These are phyloP conservation scores for Oscheius sp. DNA, from an alignment of 1,140 invertebrate species.

Conservation along the genomic window DNA sequence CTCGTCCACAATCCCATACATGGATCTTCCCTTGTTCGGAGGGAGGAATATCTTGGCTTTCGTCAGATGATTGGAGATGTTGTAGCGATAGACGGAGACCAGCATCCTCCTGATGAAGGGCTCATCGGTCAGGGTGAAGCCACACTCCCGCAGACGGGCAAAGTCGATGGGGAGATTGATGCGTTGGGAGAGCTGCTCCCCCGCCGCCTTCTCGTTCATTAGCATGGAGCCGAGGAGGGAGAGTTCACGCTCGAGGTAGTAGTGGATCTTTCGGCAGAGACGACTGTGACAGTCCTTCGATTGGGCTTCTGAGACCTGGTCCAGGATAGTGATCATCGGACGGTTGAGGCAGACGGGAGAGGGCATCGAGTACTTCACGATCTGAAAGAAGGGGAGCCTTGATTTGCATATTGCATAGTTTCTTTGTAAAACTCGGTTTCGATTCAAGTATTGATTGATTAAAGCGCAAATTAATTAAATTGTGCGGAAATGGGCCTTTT, in stretches of 20 bases:
- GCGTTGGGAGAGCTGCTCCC: constrained; percentile 44
- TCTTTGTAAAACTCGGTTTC: too few species aligned
- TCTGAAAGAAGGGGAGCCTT: constrained; percentile 53
- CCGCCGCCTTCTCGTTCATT: constrained; percentile 48
- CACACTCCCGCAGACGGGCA: constrained; percentile 33
- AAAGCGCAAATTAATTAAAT: too few species aligned
- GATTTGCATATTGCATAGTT: too few species aligned
- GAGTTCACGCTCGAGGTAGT: constrained; percentile 54
- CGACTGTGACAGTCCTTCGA: background rate
- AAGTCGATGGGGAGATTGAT: constrained; percentile 55
- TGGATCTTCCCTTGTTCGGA: constrained; percentile 54
- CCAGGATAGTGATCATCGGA: constrained; percentile 62
- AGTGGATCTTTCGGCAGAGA: constrained; percentile 50
- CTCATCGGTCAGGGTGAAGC: constrained; percentile 54
- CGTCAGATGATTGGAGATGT: constrained; percentile 40
- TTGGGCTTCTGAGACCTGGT: constrained; percentile 37
- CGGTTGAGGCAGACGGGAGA: constrained; percentile 63
- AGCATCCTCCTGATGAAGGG: constrained; percentile 60
- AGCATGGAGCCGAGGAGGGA: constrained; percentile 45
- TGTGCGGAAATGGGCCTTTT: too few species aligned
- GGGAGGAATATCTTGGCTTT: constrained; percentile 60
- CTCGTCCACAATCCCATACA: constrained; percentile 62
- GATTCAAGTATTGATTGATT: too few species aligned
- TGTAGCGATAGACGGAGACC: constrained; percentile 49
- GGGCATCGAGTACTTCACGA: constrained; percentile 61